Conservation (phyloP, 2,113 vertebrate species). For the Pitta sordida region DNA sequence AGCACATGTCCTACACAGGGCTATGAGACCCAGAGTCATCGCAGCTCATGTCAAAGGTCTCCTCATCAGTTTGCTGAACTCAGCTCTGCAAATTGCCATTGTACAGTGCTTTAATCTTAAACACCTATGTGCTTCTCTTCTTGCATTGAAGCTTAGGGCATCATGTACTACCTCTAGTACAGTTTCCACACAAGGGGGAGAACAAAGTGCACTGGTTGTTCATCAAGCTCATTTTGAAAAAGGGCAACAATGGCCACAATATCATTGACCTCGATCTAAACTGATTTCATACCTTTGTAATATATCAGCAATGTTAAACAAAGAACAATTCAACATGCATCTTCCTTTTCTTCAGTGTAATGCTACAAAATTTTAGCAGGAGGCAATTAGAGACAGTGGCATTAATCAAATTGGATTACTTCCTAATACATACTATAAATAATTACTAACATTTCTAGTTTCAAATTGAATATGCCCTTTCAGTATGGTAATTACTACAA, state of each 20-base stretch:
- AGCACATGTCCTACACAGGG: fast-evolving
- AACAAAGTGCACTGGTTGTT: neutral
- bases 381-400: neutral
- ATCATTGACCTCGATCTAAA: neutral
- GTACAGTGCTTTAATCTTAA: neutral
- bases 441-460: neutral
- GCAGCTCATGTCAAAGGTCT: neutral
- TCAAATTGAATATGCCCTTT: neutral
- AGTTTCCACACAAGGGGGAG: neutral
- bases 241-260: neutral
- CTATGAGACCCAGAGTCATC: neutral
- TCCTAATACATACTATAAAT: neutral
- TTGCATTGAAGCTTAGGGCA: neutral
- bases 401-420: neutral
- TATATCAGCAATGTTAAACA: neutral
- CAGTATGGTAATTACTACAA: slow-evolving; percentile 17
- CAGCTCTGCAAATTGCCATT: neutral
- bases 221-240: neutral
- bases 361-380: neutral
- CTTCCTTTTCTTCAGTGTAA: neutral
- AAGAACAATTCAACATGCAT: neutral
- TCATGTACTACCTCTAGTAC: too few relatives aligned
- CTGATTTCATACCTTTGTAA: neutral
- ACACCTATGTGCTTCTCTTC: neutral
- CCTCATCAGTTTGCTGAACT: neutral